Evolutionary conservation across 1,140 invertebrate species (phyloP).

Genomic region (Steinernema feltiae): DNA sequence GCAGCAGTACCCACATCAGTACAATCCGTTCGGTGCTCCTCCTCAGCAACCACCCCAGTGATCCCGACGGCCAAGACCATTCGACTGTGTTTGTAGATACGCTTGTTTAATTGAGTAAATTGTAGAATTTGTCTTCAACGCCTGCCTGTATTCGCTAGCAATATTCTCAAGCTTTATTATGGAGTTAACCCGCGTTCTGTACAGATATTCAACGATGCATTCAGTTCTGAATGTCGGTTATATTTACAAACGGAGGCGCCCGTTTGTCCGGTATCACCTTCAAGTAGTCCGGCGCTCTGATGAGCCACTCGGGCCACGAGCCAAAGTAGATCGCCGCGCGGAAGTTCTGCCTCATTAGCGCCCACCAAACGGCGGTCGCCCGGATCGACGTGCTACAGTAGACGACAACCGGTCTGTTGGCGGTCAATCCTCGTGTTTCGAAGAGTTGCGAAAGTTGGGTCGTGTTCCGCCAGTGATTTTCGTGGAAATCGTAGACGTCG

Average conservation of each 20-base stretch:
- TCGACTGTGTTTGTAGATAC: neutral
- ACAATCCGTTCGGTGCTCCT: conserved; percentile 6
- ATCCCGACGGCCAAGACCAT: neutral
- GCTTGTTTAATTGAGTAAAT: too few relatives aligned
- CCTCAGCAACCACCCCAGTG: neutral
- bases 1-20: conserved; percentile 22
- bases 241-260: neutral
- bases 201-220: neutral
- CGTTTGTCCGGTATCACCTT: conserved; percentile 46
- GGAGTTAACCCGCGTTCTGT: neutral
- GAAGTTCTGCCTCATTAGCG: conserved; percentile 39
- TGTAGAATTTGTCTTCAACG: too few relatives aligned
- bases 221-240: neutral
- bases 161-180: too few relatives aligned
- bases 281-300: conserved; percentile 51
- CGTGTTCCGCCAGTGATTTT: conserved; percentile 34
- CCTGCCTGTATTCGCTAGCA: too few relatives aligned
- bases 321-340: conserved; percentile 51
- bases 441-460: conserved; percentile 30
- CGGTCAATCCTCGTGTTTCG: conserved; percentile 27
- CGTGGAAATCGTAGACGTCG: conserved; percentile 37
- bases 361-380: conserved; percentile 51
- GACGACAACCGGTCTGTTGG: conserved; percentile 43
- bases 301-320: conserved; percentile 53
- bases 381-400: conserved; percentile 51